Percentiles rank a stretch among this genome's conserved stretches.
Conservation (phyloP, 2,888 invertebrate genomes). For the Mechanitis mazaeus region DNA sequence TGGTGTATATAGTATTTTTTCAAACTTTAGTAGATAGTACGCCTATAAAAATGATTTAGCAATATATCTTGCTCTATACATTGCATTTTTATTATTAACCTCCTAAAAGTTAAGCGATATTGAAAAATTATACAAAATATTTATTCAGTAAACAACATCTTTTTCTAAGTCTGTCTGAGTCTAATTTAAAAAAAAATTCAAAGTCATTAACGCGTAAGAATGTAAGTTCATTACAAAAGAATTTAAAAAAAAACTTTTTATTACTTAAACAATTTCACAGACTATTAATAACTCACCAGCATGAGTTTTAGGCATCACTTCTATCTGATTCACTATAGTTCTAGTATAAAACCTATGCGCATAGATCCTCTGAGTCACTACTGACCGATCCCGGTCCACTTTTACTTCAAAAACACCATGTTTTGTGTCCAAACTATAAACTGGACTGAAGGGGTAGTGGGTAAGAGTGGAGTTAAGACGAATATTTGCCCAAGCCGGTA, state of each 20-base stretch:
- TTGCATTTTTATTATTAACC: slow-evolving; percentile 8
- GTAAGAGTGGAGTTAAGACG: slow-evolving; percentile 66
- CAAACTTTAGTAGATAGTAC: background rate
- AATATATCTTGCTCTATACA: background rate
- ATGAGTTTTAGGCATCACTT: slow-evolving; percentile 63
- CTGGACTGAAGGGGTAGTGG: slow-evolving; percentile 51
- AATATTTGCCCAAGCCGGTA: slow-evolving; percentile 78
- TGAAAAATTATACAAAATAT: too few species aligned
- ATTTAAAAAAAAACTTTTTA: too few species aligned
- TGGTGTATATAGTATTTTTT: too few species aligned
- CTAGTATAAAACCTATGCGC: slow-evolving; percentile 70
- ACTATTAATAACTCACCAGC: slow-evolving; percentile 40
- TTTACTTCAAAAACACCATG: slow-evolving; percentile 67
- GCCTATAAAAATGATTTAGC: slow-evolving; percentile 21
- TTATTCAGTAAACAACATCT: too few species aligned
- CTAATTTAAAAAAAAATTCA: too few species aligned
- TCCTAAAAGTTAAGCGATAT: too few species aligned
- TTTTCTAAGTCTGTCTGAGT: too few species aligned
- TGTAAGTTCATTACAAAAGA: too few species aligned
- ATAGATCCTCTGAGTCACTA: slow-evolving; percentile 67
- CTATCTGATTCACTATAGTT: slow-evolving; percentile 68
- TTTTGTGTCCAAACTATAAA: slow-evolving; percentile 66
- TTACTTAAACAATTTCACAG: too few species aligned
- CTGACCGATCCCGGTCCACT: slow-evolving; percentile 64
- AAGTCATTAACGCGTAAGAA: too few species aligned